phyloP scores from a whole-genome alignment of 2,888 invertebrate genomes.

The Odontocolon sp. region DNA sequence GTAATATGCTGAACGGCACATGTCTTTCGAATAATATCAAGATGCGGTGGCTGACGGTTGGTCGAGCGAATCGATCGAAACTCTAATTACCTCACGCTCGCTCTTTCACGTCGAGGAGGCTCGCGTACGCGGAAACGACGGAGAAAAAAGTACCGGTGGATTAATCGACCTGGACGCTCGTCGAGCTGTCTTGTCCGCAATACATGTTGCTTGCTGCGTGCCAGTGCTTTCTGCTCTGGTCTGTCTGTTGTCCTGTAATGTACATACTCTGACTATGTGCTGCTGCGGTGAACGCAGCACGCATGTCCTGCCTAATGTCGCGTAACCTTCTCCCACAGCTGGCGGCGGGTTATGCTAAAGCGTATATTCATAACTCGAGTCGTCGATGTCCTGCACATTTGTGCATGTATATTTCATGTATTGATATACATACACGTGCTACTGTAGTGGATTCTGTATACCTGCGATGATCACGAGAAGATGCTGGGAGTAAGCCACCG shows the following conservation, averaged over 20 bases:
- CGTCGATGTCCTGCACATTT: not conserved
- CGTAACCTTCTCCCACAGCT: conserved; percentile 44
- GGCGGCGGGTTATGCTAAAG: conserved; percentile 46
- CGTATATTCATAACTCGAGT: conserved; percentile 44
- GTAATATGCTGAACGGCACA: not conserved
- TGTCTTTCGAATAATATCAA: conserved; percentile 2
- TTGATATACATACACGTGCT: not conserved
- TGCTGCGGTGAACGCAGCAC: conserved; percentile 17
- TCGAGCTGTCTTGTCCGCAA: not conserved
- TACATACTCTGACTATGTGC: conserved; percentile 2
- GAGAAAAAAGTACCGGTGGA: conserved; percentile 33
- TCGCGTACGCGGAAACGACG: conserved; percentile 21
- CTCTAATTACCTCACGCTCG: conserved; percentile 18
- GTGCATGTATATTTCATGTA: not conserved
- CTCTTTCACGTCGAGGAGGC: not conserved
- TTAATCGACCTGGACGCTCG: conserved; percentile 21
- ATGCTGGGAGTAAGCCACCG: conserved; percentile 10
- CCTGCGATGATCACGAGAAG: conserved; percentile 18
- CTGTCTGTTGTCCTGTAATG: conserved; percentile 14
- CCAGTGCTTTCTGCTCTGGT: conserved; percentile 21
- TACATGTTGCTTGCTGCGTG: conserved; percentile 15
- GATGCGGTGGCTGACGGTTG: not conserved
- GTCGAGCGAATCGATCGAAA: conserved; percentile 9
- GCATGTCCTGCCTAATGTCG: conserved; percentile 52
- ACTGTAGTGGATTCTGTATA: not conserved